Conservation (phyloP, 1,140 invertebrate genomes). For the Hylaeus anthracinus region DNA sequence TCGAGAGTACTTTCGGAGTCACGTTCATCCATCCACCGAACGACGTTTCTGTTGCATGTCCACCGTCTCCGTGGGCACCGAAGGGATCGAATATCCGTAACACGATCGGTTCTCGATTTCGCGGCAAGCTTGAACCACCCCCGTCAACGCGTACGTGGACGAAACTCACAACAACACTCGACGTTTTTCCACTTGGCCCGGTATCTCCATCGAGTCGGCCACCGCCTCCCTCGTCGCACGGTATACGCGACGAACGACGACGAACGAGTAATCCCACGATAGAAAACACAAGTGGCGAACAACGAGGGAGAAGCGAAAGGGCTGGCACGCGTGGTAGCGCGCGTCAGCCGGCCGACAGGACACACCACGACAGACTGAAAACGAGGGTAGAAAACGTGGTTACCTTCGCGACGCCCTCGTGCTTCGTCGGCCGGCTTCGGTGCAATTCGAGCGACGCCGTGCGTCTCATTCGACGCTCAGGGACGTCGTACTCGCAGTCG, state of each 20-base stretch:
- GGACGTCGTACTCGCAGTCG: conserved; percentile 56
- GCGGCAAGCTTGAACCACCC: too few relatives aligned
- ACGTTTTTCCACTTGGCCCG: conserved; percentile 14
- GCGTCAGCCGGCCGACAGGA: conserved; percentile 57
- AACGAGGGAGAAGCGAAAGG: conserved; percentile 42
- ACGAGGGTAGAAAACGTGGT: conserved; percentile 79
- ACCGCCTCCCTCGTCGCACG: conserved; percentile 16
- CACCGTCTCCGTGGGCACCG: background rate
- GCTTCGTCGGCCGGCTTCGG: conserved; percentile 67
- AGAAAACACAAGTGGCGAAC: conserved; percentile 25
- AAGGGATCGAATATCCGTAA: background rate
- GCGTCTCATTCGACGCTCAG: conserved; percentile 34
- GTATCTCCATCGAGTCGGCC: conserved; percentile 7
- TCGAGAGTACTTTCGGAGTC: conserved; percentile 39
- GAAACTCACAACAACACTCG: conserved; percentile 36
- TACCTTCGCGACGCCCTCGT: conserved; percentile 77
- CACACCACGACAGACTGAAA: conserved; percentile 77
- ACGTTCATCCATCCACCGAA: conserved; percentile 54
- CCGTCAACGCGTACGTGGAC: background rate
- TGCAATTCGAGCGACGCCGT: conserved; percentile 8
- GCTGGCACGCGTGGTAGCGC: conserved; percentile 42
- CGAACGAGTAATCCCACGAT: conserved; percentile 16
- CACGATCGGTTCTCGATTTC: too few relatives aligned
- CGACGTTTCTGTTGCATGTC: conserved; percentile 37
- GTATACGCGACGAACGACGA: background rate